phyloP scores from a whole-genome alignment of 2,797 vertebrate species.

The Eurystomus glaucurus region DNA sequence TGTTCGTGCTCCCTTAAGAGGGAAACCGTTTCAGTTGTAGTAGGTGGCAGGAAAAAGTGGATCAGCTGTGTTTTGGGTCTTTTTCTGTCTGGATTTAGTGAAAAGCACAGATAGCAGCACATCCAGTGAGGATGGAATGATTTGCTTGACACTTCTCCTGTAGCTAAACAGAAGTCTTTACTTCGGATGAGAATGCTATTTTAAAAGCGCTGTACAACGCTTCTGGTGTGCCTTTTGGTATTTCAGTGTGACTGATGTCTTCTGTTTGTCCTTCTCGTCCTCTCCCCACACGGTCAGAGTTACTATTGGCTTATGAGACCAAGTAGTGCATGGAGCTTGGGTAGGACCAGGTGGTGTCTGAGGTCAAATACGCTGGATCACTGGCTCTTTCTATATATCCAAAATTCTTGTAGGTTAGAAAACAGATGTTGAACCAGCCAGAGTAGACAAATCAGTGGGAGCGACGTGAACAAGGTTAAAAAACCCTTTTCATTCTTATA shows the following conservation, averaged over 20 bases:
- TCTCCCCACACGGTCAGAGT: not conserved
- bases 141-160: conserved; percentile 52
- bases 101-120: conserved; percentile 43
- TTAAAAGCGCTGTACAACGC: not conserved
- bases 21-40: conserved; percentile 4
- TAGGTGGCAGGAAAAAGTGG: conserved; percentile 63
- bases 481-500: not conserved
- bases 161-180: conserved; percentile 41
- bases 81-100: conserved; percentile 50
- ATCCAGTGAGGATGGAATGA: conserved; percentile 21
- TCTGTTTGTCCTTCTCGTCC: not conserved
- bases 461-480: not conserved
- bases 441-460: not conserved
- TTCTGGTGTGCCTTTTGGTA: not conserved
- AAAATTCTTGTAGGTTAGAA: not conserved
- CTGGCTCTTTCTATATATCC: not conserved
- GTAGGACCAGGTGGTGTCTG: not conserved
- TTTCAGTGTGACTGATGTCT: not conserved
- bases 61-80: conserved; percentile 63
- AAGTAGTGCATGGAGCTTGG: not conserved
- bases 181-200: conserved; percentile 22
- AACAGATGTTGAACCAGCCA: not conserved
- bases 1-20: not conserved
- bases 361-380: not conserved
- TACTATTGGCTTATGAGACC: not conserved